phyloP scores from a whole-genome alignment of 2,113 vertebrate species.

The Acinonyx jubatus region DNA sequence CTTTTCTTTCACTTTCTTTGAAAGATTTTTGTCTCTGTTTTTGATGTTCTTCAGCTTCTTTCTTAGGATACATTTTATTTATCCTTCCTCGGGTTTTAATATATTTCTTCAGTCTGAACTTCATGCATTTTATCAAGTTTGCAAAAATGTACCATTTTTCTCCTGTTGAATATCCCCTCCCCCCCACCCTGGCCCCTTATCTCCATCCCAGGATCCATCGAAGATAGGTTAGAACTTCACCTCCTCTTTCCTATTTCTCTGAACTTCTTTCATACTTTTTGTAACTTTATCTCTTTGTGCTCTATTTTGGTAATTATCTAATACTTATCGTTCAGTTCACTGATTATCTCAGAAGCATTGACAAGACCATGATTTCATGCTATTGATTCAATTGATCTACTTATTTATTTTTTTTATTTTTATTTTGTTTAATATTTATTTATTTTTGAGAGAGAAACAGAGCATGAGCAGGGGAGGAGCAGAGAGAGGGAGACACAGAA shows the following conservation, averaged over 20 bases:
- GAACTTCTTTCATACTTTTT: neutral
- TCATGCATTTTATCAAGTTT: neutral
- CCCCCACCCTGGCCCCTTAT: fast-evolving
- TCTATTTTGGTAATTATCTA: neutral
- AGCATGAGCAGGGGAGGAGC: no score
- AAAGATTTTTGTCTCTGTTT: neutral
- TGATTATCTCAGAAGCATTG: neutral
- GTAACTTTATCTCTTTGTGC: neutral
- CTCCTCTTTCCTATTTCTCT: neutral
- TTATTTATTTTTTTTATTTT: neutral
- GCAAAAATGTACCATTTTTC: neutral
- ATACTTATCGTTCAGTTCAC: neutral
- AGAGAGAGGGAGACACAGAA: no score
- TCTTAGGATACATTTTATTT: neutral
- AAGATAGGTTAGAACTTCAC: neutral
- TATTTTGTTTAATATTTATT: no score
- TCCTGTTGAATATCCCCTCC: fast-evolving
- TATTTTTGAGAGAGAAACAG: no score
- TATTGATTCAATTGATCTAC: neutral
- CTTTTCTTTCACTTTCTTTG: neutral
- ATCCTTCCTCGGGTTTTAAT: neutral
- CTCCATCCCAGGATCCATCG: neutral
- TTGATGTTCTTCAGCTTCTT: neutral
- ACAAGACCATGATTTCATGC: neutral
- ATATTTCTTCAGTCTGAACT: neutral